Conservation (phyloP, 2,888 invertebrate species). For the Aspidapion aeneum region DNA sequence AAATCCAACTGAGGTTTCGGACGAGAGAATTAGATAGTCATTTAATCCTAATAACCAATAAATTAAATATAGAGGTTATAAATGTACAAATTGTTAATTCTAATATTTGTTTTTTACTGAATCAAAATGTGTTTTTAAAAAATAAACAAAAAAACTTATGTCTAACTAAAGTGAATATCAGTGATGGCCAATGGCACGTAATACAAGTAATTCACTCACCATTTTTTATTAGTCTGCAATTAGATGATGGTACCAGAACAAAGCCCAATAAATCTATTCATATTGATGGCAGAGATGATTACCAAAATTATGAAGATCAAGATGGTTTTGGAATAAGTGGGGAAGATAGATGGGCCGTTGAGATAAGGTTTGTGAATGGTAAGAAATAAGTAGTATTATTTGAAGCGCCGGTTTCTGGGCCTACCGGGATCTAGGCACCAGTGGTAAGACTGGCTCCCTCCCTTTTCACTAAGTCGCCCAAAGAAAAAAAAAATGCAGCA, state of each 20-base stretch:
- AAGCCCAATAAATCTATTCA: slow-evolving; percentile 89
- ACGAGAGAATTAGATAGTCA: slow-evolving; percentile 92
- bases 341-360: no score
- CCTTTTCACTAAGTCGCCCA: no score
- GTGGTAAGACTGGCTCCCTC: no score
- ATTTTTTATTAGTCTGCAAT: slow-evolving; percentile 83
- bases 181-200: slow-evolving; percentile 97
- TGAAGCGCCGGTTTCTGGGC: no score
- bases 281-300: slow-evolving; percentile 80
- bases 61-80: slow-evolving; percentile 90
- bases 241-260: slow-evolving; percentile 93
- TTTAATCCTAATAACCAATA: slow-evolving; percentile 88
- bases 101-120: slow-evolving; percentile 84
- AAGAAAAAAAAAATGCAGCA: no score
- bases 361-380: no score
- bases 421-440: no score
- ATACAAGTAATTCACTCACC: slow-evolving; percentile 85
- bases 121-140: slow-evolving; percentile 83
- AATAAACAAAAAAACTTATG: slow-evolving; percentile 89
- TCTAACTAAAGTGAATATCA: slow-evolving; percentile 84
- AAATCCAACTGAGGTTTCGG: slow-evolving; percentile 89
- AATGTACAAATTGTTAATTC: slow-evolving; percentile 88
- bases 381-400: no score
- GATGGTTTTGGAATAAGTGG: no score
- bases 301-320: no score